Evolutionary conservation across 92 coral and sea anemone genomes (phyloP).

Genomic region (Epizoanthus rinbou): DNA sequence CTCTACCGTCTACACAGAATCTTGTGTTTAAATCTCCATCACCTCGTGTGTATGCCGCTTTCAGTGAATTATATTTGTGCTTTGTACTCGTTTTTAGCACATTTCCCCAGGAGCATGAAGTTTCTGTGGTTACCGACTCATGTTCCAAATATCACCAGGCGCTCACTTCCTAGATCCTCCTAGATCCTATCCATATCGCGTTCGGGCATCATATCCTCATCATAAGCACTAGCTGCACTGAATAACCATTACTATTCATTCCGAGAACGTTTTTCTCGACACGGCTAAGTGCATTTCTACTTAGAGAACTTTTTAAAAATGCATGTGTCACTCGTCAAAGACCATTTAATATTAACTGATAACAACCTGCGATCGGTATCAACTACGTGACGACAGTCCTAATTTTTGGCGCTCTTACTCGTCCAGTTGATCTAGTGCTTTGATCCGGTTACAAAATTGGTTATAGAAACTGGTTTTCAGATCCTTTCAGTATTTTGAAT

Average conservation of each 20-base stretch:
- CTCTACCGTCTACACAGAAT: neutral
- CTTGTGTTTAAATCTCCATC: neutral
- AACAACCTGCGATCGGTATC: neutral
- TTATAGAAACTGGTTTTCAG: no score
- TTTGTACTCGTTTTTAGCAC: neutral
- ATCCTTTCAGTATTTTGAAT: no score
- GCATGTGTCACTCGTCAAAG: conserved; percentile 32
- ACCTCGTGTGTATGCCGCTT: neutral
- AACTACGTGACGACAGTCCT: neutral
- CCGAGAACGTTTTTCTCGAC: conserved; percentile 34
- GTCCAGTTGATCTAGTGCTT: no score
- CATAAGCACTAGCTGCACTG: neutral
- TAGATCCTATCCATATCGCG: no score
- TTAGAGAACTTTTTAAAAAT: neutral
- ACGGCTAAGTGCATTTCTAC: conserved; percentile 8
- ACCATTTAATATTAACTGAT: conserved; percentile 14
- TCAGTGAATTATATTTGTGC: no score
- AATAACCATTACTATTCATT: neutral
- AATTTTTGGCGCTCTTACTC: no score
- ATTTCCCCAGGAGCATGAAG: neutral
- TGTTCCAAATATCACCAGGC: neutral
- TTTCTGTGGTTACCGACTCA: conserved; percentile 25
- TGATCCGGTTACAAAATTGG: no score
- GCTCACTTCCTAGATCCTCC: neutral
- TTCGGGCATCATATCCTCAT: no score